Base-by-base conservation (phyloP, 2,797 vertebrate species). In the Selene dorsalis region DNA sequence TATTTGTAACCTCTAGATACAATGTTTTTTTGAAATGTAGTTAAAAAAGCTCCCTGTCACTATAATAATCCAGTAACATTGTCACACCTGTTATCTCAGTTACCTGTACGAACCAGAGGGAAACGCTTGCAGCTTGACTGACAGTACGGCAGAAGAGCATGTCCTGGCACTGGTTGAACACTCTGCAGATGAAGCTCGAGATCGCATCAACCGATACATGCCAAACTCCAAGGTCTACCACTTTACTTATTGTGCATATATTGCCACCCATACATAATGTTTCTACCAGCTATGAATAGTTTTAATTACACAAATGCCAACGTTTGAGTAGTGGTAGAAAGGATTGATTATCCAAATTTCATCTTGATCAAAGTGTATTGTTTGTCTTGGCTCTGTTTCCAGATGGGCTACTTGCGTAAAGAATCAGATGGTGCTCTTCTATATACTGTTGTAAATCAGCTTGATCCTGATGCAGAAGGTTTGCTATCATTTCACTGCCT, bases 61-160 rank as follows among this genome's bases (percentile, higher is more conserved):
- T 55, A 12, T 32, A 30, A 32, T 32, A 18, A 65, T 57, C 16
- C 12, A 0, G 0, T 65, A 22, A 43, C 61, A 57, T 24, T 45
- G 1, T 74, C 24, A 13, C 69, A 32, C 74, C 16, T 86, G 28
- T 69, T 18, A 1, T 75, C 60, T 53, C 85, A 99, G 98, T 91
- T 97, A 97, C 85, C 92, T 98, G 83, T 99, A 96, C 91, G 98
- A 99, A 90, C 97, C 96, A 0, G 98, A 99, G 88, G 98, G 97
- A 18, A 99, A 96, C 0, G 98, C 98, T 0, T 99, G 98, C 93
- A 99, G 98, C 88, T 87, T 97, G 90, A 99, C 98, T 0, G 98
- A 99, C 93, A 99, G 97, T 84, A 99, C 98, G 0, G 97, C 97
- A 0, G 98, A 99, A 90, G 98, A 99, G 80, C 98, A 99, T 0